Percentiles rank a stretch among this genome's conserved stretches.
These are phyloP conservation scores for Timema cristinae DNA, from an alignment of 2,888 invertebrate genomes.

Conservation along the genomic window DNA sequence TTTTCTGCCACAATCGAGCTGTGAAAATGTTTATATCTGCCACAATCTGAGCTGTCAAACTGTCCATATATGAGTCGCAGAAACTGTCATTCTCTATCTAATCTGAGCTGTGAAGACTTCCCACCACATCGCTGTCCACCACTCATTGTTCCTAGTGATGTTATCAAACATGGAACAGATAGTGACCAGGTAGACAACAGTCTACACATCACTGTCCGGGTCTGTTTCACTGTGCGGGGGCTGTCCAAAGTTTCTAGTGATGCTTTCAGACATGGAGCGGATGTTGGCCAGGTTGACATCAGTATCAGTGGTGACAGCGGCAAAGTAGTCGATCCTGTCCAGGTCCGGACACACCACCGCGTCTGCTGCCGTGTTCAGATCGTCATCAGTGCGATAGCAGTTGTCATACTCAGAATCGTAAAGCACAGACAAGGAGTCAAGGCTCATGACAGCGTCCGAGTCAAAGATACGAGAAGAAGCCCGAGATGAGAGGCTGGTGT, in stretches of 20 bases:
- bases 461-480: constrained; percentile 79
- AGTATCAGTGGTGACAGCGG: constrained; percentile 42
- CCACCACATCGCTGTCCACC: no score
- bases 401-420: constrained; percentile 74
- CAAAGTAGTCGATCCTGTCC: constrained; percentile 30
- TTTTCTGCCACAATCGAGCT: no score
- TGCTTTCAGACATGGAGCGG: constrained; percentile 70
- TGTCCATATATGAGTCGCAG: no score
- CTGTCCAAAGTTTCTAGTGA: constrained; percentile 71
- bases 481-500: constrained; percentile 77
- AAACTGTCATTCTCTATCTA: no score
- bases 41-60: no score
- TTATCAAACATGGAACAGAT: constrained; percentile 45
- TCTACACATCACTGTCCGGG: constrained; percentile 60
- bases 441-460: constrained; percentile 69
- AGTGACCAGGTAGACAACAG: neutral
- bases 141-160: constrained; percentile 52
- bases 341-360: constrained; percentile 27
- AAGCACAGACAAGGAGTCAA: constrained; percentile 77
- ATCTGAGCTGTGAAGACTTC: no score
- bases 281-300: constrained; percentile 69
- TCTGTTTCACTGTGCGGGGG: constrained; percentile 59
- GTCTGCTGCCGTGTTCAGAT: constrained; percentile 26
- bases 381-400: constrained; percentile 51
- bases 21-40: no score